Conservation (phyloP, 2,888 invertebrate genomes). For the Cephonodes hylas region DNA sequence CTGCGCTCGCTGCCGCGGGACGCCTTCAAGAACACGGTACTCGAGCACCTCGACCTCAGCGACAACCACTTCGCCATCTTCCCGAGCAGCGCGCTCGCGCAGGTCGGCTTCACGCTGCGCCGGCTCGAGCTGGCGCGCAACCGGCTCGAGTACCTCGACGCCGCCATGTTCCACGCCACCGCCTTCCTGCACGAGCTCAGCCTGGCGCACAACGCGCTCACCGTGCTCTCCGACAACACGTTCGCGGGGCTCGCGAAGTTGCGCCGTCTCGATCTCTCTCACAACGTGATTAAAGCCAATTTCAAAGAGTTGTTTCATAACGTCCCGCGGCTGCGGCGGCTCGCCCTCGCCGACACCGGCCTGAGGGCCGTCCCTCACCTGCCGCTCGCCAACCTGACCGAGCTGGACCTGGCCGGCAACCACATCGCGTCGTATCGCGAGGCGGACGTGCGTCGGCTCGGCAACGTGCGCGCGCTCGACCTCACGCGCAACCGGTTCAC, state of each 20-base stretch:
- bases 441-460: slow-evolving; percentile 83
- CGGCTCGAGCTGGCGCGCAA: slow-evolving; percentile 88
- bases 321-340: slow-evolving; percentile 85
- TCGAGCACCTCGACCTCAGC: slow-evolving; percentile 88
- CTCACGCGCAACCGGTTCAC: slow-evolving; percentile 86
- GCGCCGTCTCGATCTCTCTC: slow-evolving; percentile 86
- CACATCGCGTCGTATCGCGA: slow-evolving; percentile 83
- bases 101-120: slow-evolving; percentile 87
- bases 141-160: slow-evolving; percentile 89
- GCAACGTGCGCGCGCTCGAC: slow-evolving; percentile 83
- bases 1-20: slow-evolving; percentile 87
- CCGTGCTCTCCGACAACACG: slow-evolving; percentile 90
- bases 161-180: slow-evolving; percentile 85
- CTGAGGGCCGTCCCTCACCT: slow-evolving; percentile 85
- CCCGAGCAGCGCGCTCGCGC: slow-evolving; percentile 86
- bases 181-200: slow-evolving; percentile 87
- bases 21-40: slow-evolving; percentile 85
- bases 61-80: slow-evolving; percentile 86
- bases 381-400: slow-evolving; percentile 83
- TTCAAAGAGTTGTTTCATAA: slow-evolving; percentile 90
- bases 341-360: slow-evolving; percentile 85
- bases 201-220: slow-evolving; percentile 87
- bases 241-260: slow-evolving; percentile 87
- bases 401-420: slow-evolving; percentile 88
- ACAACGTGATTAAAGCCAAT: slow-evolving; percentile 88